These are phyloP conservation scores for Troilus luridus DNA, from an alignment of 2,888 invertebrate species.

Conservation along the genomic window DNA sequence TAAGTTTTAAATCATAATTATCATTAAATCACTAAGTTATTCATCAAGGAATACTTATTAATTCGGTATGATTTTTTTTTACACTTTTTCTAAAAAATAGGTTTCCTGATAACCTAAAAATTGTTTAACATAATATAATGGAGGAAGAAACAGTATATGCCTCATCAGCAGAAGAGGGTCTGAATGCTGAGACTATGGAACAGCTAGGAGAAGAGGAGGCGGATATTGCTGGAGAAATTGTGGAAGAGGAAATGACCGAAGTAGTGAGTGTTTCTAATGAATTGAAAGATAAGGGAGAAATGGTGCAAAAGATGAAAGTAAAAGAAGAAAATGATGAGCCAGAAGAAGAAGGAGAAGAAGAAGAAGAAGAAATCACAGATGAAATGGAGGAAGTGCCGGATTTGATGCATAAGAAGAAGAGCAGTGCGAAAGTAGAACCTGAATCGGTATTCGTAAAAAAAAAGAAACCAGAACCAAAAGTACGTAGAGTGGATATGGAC, in stretches of 20 bases:
- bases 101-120: not conserved
- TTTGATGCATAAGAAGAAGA: not conserved
- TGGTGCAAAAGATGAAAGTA: too few relatives aligned
- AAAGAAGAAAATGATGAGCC: not conserved
- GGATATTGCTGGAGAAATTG: not conserved
- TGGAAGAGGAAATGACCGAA: not conserved
- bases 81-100: not conserved
- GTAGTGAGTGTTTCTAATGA: not conserved
- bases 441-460: not conserved
- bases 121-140: not conserved
- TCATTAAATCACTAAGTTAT: too few relatives aligned
- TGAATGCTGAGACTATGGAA: not conserved
- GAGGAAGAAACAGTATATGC: not conserved
- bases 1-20: too few relatives aligned
- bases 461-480: constrained; percentile 15
- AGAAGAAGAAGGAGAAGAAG: not conserved
- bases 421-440: too few relatives aligned
- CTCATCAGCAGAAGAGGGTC: not conserved
- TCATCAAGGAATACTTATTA: too few relatives aligned
- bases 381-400: not conserved
- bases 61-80: too few relatives aligned
- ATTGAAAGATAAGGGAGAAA: not conserved
- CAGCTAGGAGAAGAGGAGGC: not conserved
- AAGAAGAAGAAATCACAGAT: not conserved
- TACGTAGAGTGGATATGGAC: constrained; percentile 2